Base-by-base conservation (phyloP, 1,140 invertebrate genomes). In the Hormaphis cornu region DNA sequence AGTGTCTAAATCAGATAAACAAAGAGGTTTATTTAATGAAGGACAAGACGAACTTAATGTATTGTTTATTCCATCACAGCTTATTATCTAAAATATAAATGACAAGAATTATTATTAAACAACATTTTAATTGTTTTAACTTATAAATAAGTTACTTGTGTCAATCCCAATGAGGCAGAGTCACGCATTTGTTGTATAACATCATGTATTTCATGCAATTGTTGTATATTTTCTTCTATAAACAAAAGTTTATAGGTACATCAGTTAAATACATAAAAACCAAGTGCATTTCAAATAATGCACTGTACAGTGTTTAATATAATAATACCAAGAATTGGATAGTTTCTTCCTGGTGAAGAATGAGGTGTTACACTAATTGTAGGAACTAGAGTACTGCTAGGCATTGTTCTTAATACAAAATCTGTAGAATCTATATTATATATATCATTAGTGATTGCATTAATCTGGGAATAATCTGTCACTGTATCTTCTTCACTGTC, bases 291-390 rank as follows among this genome's bases (percentile, higher is more conserved):
- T n/a, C n/a, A n/a, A n/a, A n/a, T n/a, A n/a, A n/a, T n/a, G n/a
- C n/a, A n/a, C n/a, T n/a, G n/a, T n/a, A n/a, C n/a, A n/a, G n/a
- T n/a, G n/a, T n/a, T n/a, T n/a, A n/a, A n/a, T 2, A 24, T 24
- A 24, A 37, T 56, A 37, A 69, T 78, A 83, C 82, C 82, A 44
- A 86, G 76, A 35, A 86, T 81, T n/a, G 83, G 81, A 76, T 85
- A 86, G 72, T 83, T 81, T 71, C 83, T 84, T 46, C 81, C 81
- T 66, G 81, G 86, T 26, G 89, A 88, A 61, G 89, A 91, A 77
- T 91, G 89, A 4, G 89, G 89, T 33, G 89, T 91, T 50, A 93
- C 89, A 79, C 88, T 91, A 74, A 91, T 91, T 56, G 85, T 91
- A 71, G 89, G 89, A 74, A 90, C 87, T 44, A 83, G 75, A 37